Conservation (phyloP, 2,888 invertebrate species). For the Listrodromus nycthemerus region DNA sequence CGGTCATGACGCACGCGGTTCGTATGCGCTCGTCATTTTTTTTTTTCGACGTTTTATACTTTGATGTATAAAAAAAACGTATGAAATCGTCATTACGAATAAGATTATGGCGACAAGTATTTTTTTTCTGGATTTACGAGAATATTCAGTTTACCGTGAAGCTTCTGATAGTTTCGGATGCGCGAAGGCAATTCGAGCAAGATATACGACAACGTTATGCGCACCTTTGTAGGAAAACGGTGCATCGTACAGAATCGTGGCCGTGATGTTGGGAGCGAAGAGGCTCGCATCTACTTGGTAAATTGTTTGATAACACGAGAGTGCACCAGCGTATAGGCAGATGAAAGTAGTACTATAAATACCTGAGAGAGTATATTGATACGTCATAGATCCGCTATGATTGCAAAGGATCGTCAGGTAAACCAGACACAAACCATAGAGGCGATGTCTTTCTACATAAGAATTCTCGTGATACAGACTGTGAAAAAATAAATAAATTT, state of each 20-base stretch:
- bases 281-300: conserved; percentile 49
- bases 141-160: not conserved
- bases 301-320: conserved; percentile 63
- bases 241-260: conserved; percentile 24
- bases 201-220: conserved; percentile 32
- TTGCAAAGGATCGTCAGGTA: conserved; percentile 1
- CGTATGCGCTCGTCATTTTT: too few species aligned
- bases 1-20: too few species aligned
- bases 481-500: not conserved
- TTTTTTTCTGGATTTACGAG: not conserved
- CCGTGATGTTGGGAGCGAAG: conserved; percentile 9
- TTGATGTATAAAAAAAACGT: too few species aligned
- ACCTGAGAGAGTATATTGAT: conserved; percentile 23
- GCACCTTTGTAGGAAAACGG: conserved; percentile 41
- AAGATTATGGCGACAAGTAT: not conserved
- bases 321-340: conserved; percentile 50
- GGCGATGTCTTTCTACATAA: not conserved
- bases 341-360: conserved; percentile 4
- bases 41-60: not conserved
- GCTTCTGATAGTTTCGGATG: conserved; percentile 12
- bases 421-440: not conserved
- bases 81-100: not conserved
- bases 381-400: conserved; percentile 19
- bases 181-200: not conserved
- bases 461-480: not conserved